These are phyloP conservation scores for Merops nubicus DNA, from an alignment of 2,113 vertebrate genomes.

Conservation along the genomic window DNA sequence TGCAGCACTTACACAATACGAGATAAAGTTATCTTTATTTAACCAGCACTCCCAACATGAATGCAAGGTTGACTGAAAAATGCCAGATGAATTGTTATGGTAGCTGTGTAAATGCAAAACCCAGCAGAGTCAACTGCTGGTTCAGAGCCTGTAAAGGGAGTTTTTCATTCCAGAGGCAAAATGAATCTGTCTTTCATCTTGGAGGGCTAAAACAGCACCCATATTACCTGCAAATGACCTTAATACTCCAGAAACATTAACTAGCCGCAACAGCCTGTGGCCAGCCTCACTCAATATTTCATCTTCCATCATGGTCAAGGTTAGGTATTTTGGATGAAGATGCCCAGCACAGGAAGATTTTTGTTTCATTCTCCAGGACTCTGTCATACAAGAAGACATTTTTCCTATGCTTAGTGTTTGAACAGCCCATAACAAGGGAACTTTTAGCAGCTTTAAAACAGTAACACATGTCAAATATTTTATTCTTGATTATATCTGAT, in stretches of 20 bases:
- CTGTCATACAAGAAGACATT: not conserved
- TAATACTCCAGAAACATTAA: not conserved
- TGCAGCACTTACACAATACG: not conserved
- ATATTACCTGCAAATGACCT: not conserved
- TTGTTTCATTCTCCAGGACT: not conserved
- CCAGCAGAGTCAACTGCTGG: not conserved
- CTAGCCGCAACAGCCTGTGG: not conserved
- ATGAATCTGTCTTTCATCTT: not conserved
- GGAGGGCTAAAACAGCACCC: not conserved
- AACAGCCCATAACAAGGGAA: not conserved
- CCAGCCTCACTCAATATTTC: not conserved
- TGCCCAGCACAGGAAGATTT: accelerated
- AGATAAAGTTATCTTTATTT: conserved; percentile 46
- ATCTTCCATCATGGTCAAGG: not conserved
- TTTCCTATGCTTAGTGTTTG: not conserved
- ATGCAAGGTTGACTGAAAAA: conserved; percentile 1
- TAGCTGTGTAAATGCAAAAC: not conserved
- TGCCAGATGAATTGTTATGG: conserved; percentile 19
- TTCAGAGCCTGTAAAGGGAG: not conserved
- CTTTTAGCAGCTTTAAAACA: not conserved
- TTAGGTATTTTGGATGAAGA: not conserved
- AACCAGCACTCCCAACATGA: not conserved
- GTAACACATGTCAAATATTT: not conserved
- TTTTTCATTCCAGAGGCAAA: not conserved
- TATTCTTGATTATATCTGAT: not conserved